phyloP scores from a whole-genome alignment of 37 sponge, comb jelly and placozoan species.

The Eunapius fragilis region DNA sequence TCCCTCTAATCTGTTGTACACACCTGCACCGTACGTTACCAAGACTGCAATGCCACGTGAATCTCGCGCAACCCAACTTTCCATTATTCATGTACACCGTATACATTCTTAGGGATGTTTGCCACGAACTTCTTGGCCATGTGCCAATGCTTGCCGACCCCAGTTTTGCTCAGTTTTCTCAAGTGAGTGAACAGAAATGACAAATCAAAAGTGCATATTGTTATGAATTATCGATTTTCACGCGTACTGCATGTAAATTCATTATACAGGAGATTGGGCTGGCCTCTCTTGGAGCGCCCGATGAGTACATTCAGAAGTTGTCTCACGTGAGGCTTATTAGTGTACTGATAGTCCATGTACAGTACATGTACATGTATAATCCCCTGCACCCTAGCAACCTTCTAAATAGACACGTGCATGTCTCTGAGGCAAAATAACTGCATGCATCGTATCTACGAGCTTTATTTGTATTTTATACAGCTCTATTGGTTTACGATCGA shows the following conservation, averaged over 20 bases:
- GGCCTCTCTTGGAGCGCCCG: constrained; percentile 78
- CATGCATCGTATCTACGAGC: too few relatives aligned
- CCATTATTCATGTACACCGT: too few relatives aligned
- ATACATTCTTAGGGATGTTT: constrained; percentile 71
- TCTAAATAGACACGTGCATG: not conserved
- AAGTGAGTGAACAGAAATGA: constrained; percentile 31
- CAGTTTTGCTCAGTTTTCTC: constrained; percentile 67
- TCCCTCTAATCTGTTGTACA: constrained; percentile 49
- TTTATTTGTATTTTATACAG: constrained; percentile 9
- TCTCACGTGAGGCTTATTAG: constrained; percentile 43
- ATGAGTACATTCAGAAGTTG: constrained; percentile 80
- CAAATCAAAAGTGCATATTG: too few relatives aligned
- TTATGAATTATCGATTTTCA: too few relatives aligned
- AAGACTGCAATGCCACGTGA: too few relatives aligned
- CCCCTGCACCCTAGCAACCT: not conserved
- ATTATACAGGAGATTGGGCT: constrained; percentile 76
- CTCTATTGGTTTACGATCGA: constrained; percentile 84
- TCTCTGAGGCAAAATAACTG: not conserved
- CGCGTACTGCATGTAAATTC: too few relatives aligned
- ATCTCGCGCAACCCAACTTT: too few relatives aligned
- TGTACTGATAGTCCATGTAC: not conserved
- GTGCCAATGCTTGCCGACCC: constrained; percentile 60
- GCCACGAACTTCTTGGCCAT: constrained; percentile 71
- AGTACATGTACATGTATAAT: not conserved
- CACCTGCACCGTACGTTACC: constrained; percentile 63